Percentiles rank a stretch among this genome's conserved stretches.
Conservation (phyloP, 2,888 invertebrate genomes). For the Odontothrips loti region DNA sequence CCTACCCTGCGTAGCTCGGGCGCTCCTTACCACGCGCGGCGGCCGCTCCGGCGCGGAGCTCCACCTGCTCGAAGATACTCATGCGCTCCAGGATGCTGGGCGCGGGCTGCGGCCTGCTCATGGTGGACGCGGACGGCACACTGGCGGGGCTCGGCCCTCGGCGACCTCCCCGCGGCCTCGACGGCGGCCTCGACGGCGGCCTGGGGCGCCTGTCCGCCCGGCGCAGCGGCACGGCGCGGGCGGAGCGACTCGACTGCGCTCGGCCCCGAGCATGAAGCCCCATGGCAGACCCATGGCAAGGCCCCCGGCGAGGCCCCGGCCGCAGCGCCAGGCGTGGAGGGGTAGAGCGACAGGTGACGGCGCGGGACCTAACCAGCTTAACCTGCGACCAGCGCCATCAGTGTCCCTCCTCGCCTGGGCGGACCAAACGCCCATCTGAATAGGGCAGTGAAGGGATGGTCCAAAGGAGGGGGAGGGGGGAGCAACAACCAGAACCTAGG, state of each 20-base stretch:
- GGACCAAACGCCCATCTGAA: neutral
- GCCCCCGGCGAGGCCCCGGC: neutral
- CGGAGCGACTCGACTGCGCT: neutral
- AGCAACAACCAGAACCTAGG: neutral
- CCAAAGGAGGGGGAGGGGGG: neutral
- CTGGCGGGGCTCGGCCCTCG: neutral
- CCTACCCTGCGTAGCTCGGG: neutral
- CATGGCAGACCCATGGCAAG: neutral
- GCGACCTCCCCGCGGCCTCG: neutral
- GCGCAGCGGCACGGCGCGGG: neutral
- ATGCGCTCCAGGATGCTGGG: conserved; percentile 23
- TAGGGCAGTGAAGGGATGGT: neutral
- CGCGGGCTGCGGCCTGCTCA: conserved; percentile 15
- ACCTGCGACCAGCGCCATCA: conserved; percentile 6
- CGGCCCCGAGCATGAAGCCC: conserved; percentile 2
- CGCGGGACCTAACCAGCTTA: conserved; percentile 15
- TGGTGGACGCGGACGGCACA: neutral
- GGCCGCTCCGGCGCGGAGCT: conserved; percentile 1
- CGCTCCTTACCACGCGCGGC: neutral
- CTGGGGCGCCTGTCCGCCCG: neutral
- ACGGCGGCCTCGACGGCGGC: neutral
- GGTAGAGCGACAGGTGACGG: conserved; percentile 12
- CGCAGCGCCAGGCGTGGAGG: neutral
- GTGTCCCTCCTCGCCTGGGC: neutral
- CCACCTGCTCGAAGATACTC: conserved; percentile 15